Conservation (phyloP, 2,888 invertebrate genomes). For the Brachyptera risi region DNA sequence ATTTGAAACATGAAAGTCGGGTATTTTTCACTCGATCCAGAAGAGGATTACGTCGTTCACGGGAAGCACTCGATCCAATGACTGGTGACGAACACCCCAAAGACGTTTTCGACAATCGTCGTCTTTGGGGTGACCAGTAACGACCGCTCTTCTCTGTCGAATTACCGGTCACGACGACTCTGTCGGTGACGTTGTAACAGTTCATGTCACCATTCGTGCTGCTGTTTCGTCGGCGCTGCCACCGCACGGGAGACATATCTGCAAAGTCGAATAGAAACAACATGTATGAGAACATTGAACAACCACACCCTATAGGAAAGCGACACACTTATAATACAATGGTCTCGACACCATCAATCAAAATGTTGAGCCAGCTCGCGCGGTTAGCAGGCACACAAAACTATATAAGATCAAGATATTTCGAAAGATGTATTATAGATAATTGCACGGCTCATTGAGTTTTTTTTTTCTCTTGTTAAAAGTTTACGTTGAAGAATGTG, state of each 20-base stretch:
- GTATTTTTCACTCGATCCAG: slow-evolving; percentile 68
- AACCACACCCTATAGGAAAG: neutral
- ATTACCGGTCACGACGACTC: slow-evolving; percentile 27
- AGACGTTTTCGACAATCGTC: slow-evolving; percentile 41
- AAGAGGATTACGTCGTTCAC: slow-evolving; percentile 65
- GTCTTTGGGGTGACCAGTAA: slow-evolving; percentile 48
- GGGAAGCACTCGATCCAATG: slow-evolving; percentile 42
- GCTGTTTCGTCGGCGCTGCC: slow-evolving; percentile 56
- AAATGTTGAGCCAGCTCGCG: too few species aligned
- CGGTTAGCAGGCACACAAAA: too few species aligned
- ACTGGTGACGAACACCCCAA: slow-evolving; percentile 6
- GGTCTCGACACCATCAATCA: neutral
- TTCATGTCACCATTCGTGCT: slow-evolving; percentile 63
- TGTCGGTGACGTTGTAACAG: slow-evolving; percentile 62
- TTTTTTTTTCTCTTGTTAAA: too few species aligned
- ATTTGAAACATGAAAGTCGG: slow-evolving; percentile 59
- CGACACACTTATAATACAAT: slow-evolving; percentile 5
- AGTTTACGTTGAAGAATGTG: too few species aligned
- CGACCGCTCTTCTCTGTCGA: neutral
- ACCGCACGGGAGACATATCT: slow-evolving; percentile 63
- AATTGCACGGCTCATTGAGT: too few species aligned
- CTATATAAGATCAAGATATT: too few species aligned
- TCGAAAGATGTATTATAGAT: too few species aligned
- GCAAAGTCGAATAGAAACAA: slow-evolving; percentile 38
- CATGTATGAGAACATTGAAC: slow-evolving; percentile 17